Evolutionary conservation across 1,140 invertebrate genomes (phyloP).

Genomic region (Gryllus bimaculatus): DNA sequence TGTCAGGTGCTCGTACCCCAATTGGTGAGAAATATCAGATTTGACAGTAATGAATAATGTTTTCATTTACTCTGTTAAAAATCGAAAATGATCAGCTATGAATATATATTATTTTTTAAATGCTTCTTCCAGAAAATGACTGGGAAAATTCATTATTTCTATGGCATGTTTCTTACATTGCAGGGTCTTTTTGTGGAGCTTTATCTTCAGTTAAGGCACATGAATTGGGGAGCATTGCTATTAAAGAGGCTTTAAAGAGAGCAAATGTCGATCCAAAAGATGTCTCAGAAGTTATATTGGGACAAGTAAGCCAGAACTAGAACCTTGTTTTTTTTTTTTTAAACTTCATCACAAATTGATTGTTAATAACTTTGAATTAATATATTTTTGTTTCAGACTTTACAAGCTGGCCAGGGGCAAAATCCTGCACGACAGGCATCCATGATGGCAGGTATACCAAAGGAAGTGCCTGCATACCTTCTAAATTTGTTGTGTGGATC

Average conservation of each 20-base stretch:
- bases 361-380: neutral
- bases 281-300: conserved; percentile 77
- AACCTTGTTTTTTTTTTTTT: neutral
- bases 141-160: neutral
- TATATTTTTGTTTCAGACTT: conserved; percentile 38
- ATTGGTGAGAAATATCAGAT: neutral
- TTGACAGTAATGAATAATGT: neutral
- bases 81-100: neutral
- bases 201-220: conserved; percentile 57
- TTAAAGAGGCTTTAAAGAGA: conserved; percentile 58
- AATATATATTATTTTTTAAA: neutral
- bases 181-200: conserved; percentile 61
- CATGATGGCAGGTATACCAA: conserved; percentile 65
- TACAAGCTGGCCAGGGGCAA: conserved; percentile 67
- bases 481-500: conserved; percentile 84
- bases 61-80: neutral
- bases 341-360: neutral
- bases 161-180: conserved; percentile 19
- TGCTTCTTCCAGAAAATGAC: neutral
- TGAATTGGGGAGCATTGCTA: conserved; percentile 65
- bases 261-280: conserved; percentile 49
- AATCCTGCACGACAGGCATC: conserved; percentile 78
- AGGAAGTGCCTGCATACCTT: conserved; percentile 58
- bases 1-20: neutral
- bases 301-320: conserved; percentile 52